These are phyloP conservation scores for Gymnopithys bicolor DNA, from an alignment of 2,797 vertebrate species.

Conservation along the genomic window DNA sequence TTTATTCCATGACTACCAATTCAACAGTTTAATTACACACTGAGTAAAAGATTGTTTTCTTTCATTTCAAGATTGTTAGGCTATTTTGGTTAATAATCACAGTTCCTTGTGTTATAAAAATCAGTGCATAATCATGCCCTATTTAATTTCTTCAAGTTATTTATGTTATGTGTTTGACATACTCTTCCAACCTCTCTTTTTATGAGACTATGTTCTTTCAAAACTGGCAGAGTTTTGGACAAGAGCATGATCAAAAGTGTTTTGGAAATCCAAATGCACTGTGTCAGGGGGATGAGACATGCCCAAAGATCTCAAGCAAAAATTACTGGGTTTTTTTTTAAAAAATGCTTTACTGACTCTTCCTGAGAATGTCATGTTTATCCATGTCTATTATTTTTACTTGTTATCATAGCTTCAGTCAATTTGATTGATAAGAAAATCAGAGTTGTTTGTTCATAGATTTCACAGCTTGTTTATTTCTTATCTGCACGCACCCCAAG, in stretches of 20 bases:
- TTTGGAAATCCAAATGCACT: not conserved
- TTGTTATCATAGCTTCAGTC: not conserved
- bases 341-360: not conserved
- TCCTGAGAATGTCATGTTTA: not conserved
- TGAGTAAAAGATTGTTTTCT: not conserved
- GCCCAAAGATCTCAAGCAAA: not conserved
- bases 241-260: not conserved
- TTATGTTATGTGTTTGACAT: not conserved
- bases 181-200: not conserved
- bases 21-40: not conserved
- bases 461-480: not conserved
- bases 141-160: not conserved
- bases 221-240: not conserved
- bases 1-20: not conserved
- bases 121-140: not conserved
- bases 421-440: not conserved
- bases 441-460: not conserved
- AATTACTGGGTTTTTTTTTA: rapidly evolving
- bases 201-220: not conserved
- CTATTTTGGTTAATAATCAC: not conserved
- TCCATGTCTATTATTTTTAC: not conserved
- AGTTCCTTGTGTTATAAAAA: not conserved
- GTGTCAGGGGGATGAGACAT: not conserved
- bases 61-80: not conserved
- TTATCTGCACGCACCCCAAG: rapidly evolving